Base-by-base conservation (phyloP, 2,888 invertebrate genomes). In the Ecdyonurus torrentis region DNA sequence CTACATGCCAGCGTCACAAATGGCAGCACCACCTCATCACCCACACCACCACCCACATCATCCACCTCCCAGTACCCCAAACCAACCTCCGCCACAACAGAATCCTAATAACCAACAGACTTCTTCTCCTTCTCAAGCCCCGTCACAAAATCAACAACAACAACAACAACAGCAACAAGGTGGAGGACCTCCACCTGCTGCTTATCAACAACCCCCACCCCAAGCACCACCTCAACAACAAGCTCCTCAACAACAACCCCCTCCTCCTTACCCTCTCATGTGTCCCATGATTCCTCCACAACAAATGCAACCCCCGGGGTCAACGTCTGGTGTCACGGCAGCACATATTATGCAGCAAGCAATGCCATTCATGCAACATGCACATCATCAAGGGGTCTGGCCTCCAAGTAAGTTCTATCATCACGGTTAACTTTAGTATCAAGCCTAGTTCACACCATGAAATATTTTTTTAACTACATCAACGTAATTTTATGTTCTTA, bases 1-100 rank as follows among this genome's bases (percentile, higher is more conserved):
- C 66, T 67, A 63, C 63, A 68, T 59, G 66, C 79, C 75, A 58
- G 79, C 80, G 66, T 80, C 78, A 65, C 79, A 79, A 67, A 79
- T 65, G 61, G 63, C 79, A 66, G 79, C 80, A 62, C 76, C 74
- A 18, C 73, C 73, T 52, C 76, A 74, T 50, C 74, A 72, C 7
- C 75, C 74, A 66, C 74, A 70, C 50, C 75, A 70, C 67, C 67
- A 59, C 68, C 68, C 58, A 68, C 70, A 63, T 69, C 69, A 63
- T 25, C 66, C 65, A 24, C 61, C 61, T 19, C 66, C 64, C 24
- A 60, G 62, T 20, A 65, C 58, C 50, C 65, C 63, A 18, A 65
- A 62, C 19, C 65, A 23, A 58, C 63, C 20, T 22, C 63, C 61
- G 2, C 19, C 3, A 15, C 19, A 19, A 15, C 59, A 59, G 50